Conservation (phyloP, 2,797 vertebrate species). For the Amphiprion clarkii region DNA sequence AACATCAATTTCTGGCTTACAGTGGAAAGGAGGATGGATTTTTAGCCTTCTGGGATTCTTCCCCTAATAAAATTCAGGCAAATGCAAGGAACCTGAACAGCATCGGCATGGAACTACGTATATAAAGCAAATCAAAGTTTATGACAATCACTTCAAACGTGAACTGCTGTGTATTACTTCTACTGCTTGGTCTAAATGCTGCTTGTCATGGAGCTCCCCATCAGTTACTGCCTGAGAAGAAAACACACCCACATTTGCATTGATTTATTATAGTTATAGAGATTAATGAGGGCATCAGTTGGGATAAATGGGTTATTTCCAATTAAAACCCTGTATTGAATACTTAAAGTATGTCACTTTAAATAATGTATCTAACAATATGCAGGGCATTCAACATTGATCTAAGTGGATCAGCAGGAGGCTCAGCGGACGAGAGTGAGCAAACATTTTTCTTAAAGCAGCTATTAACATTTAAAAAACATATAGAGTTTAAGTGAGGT, state of each 20-base stretch:
- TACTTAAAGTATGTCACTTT: slow-evolving; percentile 33
- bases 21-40: slow-evolving; percentile 73
- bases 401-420: slow-evolving; percentile 17
- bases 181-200: slow-evolving; percentile 38
- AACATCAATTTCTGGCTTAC: slow-evolving; percentile 79
- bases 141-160: slow-evolving; percentile 61
- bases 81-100: slow-evolving; percentile 59
- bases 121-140: slow-evolving; percentile 67
- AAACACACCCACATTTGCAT: slow-evolving; percentile 31
- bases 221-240: slow-evolving; percentile 21
- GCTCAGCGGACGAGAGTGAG: slow-evolving; percentile 15
- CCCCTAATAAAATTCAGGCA: slow-evolving; percentile 68
- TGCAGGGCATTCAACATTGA: slow-evolving; percentile 34
- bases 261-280: slow-evolving; percentile 46
- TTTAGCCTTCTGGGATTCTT: slow-evolving; percentile 70
- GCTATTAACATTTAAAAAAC: slow-evolving; percentile 65
- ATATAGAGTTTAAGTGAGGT: slow-evolving; percentile 54
- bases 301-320: slow-evolving; percentile 47
- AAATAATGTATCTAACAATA: slow-evolving; percentile 33
- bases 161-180: slow-evolving; percentile 40
- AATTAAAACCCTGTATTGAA: slow-evolving; percentile 39
- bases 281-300: slow-evolving; percentile 50
- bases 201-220: slow-evolving; percentile 20
- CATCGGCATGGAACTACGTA: slow-evolving; percentile 34
- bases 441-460: slow-evolving; percentile 54